phyloP scores from a whole-genome alignment of 2,113 vertebrate genomes.

The Dolichotis patagonum region DNA sequence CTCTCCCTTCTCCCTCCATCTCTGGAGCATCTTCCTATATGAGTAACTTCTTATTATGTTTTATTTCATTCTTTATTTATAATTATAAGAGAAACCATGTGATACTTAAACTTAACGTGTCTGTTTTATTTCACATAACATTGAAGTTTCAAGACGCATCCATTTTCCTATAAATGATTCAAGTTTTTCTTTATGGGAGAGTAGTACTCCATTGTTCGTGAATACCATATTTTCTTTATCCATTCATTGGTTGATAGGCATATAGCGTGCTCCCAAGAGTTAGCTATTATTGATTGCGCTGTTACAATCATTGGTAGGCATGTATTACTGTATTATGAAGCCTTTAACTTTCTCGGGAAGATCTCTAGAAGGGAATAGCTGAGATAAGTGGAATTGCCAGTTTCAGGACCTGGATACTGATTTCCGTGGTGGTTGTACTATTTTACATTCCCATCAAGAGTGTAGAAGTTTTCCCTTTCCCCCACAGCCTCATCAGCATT shows the following conservation, averaged over 20 bases:
- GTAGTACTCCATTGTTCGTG: background rate
- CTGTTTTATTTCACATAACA: background rate
- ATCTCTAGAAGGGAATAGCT: background rate
- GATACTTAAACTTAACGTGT: background rate
- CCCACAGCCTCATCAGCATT: background rate
- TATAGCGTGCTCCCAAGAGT: background rate
- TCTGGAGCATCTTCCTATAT: background rate
- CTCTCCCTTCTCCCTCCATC: background rate
- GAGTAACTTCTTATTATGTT: background rate
- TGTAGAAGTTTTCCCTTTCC: background rate
- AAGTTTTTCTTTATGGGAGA: background rate
- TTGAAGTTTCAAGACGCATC: background rate
- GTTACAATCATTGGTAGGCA: background rate
- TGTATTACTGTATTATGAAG: background rate
- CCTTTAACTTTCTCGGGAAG: background rate
- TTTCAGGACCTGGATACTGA: background rate
- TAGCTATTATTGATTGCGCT: background rate
- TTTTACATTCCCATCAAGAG: background rate
- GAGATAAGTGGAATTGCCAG: background rate
- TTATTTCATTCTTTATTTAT: background rate
- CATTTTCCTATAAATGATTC: background rate
- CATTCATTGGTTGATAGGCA: background rate
- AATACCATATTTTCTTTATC: background rate
- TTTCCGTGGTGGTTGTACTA: background rate
- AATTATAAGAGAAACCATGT: background rate